Evolutionary conservation across 2,888 invertebrate genomes (phyloP).

Genomic region (Bibio marci): DNA sequence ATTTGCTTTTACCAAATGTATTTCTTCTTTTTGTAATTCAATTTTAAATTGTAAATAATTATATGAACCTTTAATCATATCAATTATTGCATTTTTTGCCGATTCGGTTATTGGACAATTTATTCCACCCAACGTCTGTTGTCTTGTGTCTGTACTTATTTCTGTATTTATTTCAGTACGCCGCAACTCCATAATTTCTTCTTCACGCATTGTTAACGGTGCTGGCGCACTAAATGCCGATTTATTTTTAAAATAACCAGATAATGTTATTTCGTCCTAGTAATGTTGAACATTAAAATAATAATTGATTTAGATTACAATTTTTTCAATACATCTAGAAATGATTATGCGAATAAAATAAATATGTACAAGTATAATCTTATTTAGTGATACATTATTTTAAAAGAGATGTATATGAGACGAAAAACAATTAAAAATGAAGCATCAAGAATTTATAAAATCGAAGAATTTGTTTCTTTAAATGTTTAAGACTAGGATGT

Average conservation of each 20-base stretch:
- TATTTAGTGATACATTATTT: too few relatives aligned
- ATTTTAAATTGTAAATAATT: conserved; percentile 84
- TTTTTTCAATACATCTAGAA: too few relatives aligned
- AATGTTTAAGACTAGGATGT: too few relatives aligned
- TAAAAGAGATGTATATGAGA: too few relatives aligned
- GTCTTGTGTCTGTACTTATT: conserved; percentile 64
- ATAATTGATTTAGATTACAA: too few relatives aligned
- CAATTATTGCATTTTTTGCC: conserved; percentile 55
- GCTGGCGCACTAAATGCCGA: conserved; percentile 66
- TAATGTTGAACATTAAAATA: too few relatives aligned
- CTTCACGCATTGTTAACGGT: conserved; percentile 76
- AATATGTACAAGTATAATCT: too few relatives aligned
- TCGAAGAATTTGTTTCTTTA: too few relatives aligned
- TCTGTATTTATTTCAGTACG: conserved; percentile 54
- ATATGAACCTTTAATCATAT: conserved; percentile 54
- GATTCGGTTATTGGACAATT: conserved; percentile 74
- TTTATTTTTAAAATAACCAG: conserved; percentile 67
- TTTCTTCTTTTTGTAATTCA: conserved; percentile 72
- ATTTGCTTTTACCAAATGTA: conserved; percentile 61
- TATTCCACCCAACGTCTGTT: conserved; percentile 81
- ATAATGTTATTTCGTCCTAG: conserved; percentile 59
- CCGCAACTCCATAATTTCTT: conserved; percentile 63
- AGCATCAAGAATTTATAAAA: too few relatives aligned
- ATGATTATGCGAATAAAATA: too few relatives aligned
- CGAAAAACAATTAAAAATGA: too few relatives aligned